Conservation (phyloP, 1,140 invertebrate genomes). For the Drosophila bocqueti region DNA sequence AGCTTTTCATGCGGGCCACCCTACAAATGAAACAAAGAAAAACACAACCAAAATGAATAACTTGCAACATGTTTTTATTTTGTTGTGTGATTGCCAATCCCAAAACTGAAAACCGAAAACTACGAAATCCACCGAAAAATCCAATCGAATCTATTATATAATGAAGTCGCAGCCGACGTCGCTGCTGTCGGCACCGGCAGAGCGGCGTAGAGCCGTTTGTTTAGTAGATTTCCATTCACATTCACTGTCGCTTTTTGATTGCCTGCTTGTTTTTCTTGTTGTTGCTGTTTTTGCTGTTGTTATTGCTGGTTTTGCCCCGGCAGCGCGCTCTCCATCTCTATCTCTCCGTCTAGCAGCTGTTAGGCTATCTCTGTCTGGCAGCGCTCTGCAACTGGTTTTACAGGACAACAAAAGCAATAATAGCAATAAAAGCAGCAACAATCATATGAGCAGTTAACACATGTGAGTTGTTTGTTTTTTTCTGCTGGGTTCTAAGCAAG, state of each 20-base stretch:
- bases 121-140: constrained; percentile 51
- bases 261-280: constrained; percentile 37
- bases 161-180: constrained; percentile 63
- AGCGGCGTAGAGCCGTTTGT: constrained; percentile 54
- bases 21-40: constrained; percentile 5
- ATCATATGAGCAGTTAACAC: constrained; percentile 27
- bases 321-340: constrained; percentile 7
- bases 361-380: constrained; percentile 10
- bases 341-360: constrained; percentile 17
- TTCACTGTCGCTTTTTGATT: constrained; percentile 81
- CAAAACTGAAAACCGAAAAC: constrained; percentile 11
- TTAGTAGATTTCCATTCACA: constrained; percentile 83
- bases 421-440: constrained; percentile 21
- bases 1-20: constrained; percentile 43
- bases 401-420: constrained; percentile 54
- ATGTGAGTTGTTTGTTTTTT: constrained; percentile 28
- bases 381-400: constrained; percentile 51
- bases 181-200: constrained; percentile 14
- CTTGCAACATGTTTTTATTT: constrained; percentile 44
- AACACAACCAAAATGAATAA: constrained; percentile 24
- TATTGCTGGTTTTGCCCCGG: constrained; percentile 55
- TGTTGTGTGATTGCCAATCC: constrained; percentile 55
- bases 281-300: constrained; percentile 26
- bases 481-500: constrained; percentile 27
- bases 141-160: constrained; percentile 82